Evolutionary conservation across 2,888 invertebrate genomes (phyloP).

Genomic region (Charanyca ferruginea): DNA sequence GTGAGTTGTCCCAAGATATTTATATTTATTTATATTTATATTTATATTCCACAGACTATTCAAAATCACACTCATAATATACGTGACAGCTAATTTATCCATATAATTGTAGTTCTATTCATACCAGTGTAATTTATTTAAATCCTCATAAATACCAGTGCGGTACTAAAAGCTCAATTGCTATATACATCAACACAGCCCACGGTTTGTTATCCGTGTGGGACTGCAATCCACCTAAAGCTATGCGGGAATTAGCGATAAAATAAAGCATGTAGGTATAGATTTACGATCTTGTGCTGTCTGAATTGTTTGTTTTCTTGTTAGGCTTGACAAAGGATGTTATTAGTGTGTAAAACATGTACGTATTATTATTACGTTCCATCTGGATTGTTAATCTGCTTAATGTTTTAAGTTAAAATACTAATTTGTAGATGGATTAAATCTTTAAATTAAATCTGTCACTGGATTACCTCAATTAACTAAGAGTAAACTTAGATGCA

Average conservation of each 20-base stretch:
- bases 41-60: background rate
- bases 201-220: slow-evolving; percentile 49
- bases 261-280: slow-evolving; percentile 33
- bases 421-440: too few relatives aligned
- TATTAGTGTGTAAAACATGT: background rate
- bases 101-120: slow-evolving; percentile 38
- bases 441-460: too few relatives aligned
- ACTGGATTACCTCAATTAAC: too few relatives aligned
- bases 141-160: slow-evolving; percentile 51
- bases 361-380: background rate
- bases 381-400: background rate
- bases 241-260: slow-evolving; percentile 41
- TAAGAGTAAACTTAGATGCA: too few relatives aligned
- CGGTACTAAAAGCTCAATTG: slow-evolving; percentile 37
- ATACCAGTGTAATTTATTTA: slow-evolving; percentile 34
- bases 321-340: slow-evolving; percentile 12
- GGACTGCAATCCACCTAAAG: slow-evolving; percentile 23
- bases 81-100: slow-evolving; percentile 29
- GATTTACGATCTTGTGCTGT: slow-evolving; percentile 26
- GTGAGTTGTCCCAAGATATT: too few relatives aligned
- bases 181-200: slow-evolving; percentile 40
- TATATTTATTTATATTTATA: too few relatives aligned
- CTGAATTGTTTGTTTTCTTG: slow-evolving; percentile 33
- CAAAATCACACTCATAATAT: slow-evolving; percentile 6
- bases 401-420: too few relatives aligned